Conservation (phyloP, 2,113 vertebrate species). For the Oceanodroma tethys region DNA sequence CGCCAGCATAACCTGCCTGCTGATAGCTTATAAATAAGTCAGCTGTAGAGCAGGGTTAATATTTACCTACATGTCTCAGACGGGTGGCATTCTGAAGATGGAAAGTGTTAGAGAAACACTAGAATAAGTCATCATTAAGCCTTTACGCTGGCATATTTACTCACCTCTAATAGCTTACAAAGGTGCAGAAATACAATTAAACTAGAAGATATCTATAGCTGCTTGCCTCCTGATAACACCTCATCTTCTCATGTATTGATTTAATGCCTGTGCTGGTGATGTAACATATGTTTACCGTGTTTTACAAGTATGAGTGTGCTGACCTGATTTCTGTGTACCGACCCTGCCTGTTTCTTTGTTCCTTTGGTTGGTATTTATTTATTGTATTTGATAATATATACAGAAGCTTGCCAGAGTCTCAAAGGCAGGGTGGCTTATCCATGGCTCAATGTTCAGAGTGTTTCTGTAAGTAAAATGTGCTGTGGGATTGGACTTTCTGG, state of each 20-base stretch:
- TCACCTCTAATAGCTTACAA: background rate
- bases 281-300: background rate
- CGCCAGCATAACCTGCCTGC: background rate
- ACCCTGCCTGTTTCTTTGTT: background rate
- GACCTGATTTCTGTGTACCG: background rate
- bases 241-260: background rate
- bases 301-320: background rate
- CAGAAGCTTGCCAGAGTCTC: background rate
- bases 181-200: conserved; percentile 15
- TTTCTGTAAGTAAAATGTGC: background rate
- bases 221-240: background rate
- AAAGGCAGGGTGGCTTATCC: background rate
- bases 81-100: background rate
- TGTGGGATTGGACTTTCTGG: background rate
- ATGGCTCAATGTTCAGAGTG: accelerated
- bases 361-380: background rate
- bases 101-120: background rate
- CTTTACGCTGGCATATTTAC: background rate
- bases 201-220: background rate
- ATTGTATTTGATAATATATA: background rate
- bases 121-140: background rate
- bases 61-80: background rate
- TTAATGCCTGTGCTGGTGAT: background rate
- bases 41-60: background rate
- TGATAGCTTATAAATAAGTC: background rate